Base-by-base conservation (phyloP, 2,888 invertebrate genomes). In the Athripsodes cinereus region DNA sequence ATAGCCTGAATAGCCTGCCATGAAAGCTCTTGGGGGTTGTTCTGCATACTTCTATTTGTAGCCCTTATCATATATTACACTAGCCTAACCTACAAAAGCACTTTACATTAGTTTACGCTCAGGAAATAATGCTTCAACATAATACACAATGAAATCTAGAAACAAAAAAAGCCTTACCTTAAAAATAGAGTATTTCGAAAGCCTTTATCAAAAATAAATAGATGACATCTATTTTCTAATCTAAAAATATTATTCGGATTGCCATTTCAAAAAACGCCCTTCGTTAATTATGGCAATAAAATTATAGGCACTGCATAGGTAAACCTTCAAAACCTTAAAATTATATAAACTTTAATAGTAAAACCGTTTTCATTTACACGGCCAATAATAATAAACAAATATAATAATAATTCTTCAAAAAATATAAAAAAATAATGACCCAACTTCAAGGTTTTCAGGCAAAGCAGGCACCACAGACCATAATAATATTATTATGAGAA, bases 1-100 rank as follows among this genome's bases (percentile, higher is more conserved):
- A 79, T 79, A 74, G 76, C 73, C 72, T 79, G 78, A 70, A 79
- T 79, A 72, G 78, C 79, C 73, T 79, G 78, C 79, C 79, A 79
- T 76, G 79, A 79, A 74, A 79, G 79, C 76, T 79, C 76, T 74
- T 78, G 79, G 76, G 78, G 78, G 78, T 78, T 78, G 76, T 75
- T 78, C 78, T 79, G 79, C 79, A 79, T 78, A 76, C 76, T 78
- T 76, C 40, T n/a, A 40, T 40, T 18, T 47, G 47, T 47, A 19
- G 21, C 11, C 13, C 47, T 21, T 47, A 47, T 47, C 19, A 20
- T 47, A 47, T 20, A 3, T 47, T 40, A 40, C 71, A 75, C 78
- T 76, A 79, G 71, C 76, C 71, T 79, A 79, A 79, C 78, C 78
- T 79, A 78, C 72, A 79, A 78, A 79, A 71, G 75, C 75, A 72